phyloP scores from a whole-genome alignment of 2,888 invertebrate genomes.

The Andrena trimmerana region DNA sequence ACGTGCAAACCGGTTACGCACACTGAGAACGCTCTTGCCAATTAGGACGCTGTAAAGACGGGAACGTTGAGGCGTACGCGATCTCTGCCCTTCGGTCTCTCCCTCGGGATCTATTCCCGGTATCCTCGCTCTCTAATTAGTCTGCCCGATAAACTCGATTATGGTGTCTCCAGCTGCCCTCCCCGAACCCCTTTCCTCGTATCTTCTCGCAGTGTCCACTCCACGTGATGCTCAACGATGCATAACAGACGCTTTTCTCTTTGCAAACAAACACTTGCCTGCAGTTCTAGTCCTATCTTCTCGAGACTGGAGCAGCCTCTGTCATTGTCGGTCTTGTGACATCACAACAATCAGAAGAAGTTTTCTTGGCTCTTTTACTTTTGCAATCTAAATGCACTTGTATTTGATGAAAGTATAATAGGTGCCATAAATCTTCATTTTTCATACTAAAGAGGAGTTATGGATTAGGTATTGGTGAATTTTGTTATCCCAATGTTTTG shows the following conservation, averaged over 20 bases:
- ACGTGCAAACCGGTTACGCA: conserved; percentile 44
- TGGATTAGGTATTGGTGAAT: too few relatives aligned
- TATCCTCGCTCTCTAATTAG: conserved; percentile 79
- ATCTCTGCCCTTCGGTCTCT: conserved; percentile 68
- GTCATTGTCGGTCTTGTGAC: background rate
- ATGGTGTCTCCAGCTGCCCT: conserved; percentile 61
- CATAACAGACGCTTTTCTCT: conserved; percentile 37
- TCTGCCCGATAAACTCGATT: conserved; percentile 79
- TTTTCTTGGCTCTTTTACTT: background rate
- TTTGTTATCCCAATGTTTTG: too few relatives aligned
- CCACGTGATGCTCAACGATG: conserved; percentile 41
- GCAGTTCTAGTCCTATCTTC: background rate
- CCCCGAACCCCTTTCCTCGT: conserved; percentile 36
- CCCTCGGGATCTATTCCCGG: conserved; percentile 72
- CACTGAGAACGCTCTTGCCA: conserved; percentile 59
- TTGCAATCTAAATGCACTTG: background rate
- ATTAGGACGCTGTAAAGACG: conserved; percentile 69
- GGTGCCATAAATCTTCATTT: too few relatives aligned
- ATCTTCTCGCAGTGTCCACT: conserved; percentile 42
- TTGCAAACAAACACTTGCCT: conserved; percentile 34
- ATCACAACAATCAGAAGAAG: background rate
- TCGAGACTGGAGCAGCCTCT: background rate
- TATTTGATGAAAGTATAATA: background rate
- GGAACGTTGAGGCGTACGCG: conserved; percentile 59
- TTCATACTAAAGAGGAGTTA: too few relatives aligned